Evolutionary conservation across 2,113 vertebrate genomes (phyloP).

Genomic region (Platycercus adscitus): DNA sequence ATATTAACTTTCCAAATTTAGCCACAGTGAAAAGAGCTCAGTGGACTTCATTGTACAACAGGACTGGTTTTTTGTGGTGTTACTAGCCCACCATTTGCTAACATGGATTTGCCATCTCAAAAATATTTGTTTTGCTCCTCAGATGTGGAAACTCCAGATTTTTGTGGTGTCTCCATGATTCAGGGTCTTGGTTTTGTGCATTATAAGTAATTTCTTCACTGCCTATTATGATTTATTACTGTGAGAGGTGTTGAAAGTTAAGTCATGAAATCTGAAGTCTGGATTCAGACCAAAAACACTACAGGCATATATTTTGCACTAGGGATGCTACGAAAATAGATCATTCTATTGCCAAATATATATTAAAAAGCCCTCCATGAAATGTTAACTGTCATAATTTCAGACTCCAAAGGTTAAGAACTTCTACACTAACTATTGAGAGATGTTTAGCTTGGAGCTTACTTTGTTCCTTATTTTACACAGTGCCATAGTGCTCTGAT

Average conservation of each 20-base stretch:
- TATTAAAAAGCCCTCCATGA: background rate
- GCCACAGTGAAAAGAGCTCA: background rate
- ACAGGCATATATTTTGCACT: slow-evolving; percentile 49
- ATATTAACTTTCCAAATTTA: background rate
- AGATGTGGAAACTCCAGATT: slow-evolving; percentile 41
- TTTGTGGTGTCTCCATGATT: background rate
- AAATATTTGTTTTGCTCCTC: slow-evolving; percentile 24
- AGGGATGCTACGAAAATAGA: slow-evolving; percentile 15
- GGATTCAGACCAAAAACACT: slow-evolving; percentile 45
- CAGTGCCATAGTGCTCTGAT: background rate
- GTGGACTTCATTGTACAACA: background rate
- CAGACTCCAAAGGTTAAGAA: slow-evolving; percentile 41
- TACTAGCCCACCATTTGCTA: background rate
- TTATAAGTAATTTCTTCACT: slow-evolving; percentile 31
- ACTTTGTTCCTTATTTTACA: slow-evolving; percentile 6
- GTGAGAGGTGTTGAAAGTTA: slow-evolving; percentile 56
- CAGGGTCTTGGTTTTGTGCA: background rate
- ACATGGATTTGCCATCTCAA: background rate
- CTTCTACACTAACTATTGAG: background rate
- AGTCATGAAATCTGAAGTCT: slow-evolving; percentile 56
- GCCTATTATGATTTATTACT: slow-evolving; percentile 61
- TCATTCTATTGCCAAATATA: background rate
- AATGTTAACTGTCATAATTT: slow-evolving; percentile 54
- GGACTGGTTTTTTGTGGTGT: background rate
- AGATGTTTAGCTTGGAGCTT: slow-evolving; percentile 31